These are phyloP conservation scores for Eutolmus rufibarbis DNA, from an alignment of 2,888 invertebrate species.

Conservation along the genomic window DNA sequence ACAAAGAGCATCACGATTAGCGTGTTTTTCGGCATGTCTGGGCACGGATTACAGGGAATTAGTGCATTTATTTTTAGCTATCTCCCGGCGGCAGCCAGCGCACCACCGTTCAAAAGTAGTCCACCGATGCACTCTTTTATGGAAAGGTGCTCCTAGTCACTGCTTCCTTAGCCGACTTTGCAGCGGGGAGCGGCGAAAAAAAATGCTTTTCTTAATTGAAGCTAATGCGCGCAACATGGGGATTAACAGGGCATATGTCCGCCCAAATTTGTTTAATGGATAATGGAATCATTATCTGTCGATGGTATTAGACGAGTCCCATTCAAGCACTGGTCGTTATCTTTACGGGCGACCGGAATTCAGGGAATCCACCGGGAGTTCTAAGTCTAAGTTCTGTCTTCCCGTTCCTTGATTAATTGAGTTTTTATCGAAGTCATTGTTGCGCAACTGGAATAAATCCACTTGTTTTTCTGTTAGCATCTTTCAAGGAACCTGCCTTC, in stretches of 20 bases:
- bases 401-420: background rate
- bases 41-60: background rate
- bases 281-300: background rate
- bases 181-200: background rate
- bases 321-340: background rate
- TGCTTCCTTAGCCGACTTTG: background rate
- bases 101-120: background rate
- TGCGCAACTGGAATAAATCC: background rate
- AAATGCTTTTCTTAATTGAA: background rate
- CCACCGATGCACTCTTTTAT: background rate
- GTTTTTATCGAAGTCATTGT: background rate
- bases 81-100: background rate
- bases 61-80: conserved; percentile 12
- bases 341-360: background rate
- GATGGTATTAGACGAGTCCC: background rate
- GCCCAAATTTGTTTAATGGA: background rate
- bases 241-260: background rate
- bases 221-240: background rate
- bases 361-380: background rate
- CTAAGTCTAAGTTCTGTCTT: background rate
- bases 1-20: conserved; percentile 10
- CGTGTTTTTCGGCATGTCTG: conserved; percentile 1
- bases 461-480: background rate
- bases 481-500: background rate
- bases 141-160: background rate